Percentiles rank a stretch among this genome's conserved stretches.
Evolutionary conservation across 2,113 vertebrate species (phyloP).

Genomic region (Trematocara nigrifrons): DNA sequence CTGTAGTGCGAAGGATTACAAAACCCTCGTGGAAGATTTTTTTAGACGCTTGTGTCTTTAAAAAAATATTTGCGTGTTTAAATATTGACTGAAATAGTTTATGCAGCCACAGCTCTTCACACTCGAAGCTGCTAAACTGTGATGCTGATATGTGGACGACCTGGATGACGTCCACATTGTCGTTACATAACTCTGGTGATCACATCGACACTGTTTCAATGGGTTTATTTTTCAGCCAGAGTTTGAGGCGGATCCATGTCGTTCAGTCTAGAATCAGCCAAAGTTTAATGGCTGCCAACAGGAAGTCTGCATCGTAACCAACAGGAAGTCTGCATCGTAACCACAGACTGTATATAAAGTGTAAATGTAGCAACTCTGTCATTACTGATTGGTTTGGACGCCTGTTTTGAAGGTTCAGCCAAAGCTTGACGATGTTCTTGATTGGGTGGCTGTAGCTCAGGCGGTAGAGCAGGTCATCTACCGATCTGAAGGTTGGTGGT

Average conservation of each 20-base stretch:
- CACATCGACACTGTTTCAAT: neutral
- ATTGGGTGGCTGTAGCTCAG: too few species aligned
- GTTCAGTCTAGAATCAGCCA: neutral
- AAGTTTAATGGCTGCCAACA: neutral
- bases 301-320: neutral
- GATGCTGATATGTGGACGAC: neutral
- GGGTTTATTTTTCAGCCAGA: neutral
- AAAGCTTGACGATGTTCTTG: neutral
- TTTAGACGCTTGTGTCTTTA: neutral
- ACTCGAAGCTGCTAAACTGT: neutral
- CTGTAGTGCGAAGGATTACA: neutral
- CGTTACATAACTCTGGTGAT: neutral
- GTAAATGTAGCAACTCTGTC: neutral
- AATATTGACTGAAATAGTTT: neutral
- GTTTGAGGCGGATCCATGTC: neutral
- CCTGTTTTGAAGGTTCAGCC: neutral
- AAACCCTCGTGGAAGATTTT: neutral
- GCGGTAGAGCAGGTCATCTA: too few species aligned
- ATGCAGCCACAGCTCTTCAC: accelerated
- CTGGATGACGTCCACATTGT: neutral
- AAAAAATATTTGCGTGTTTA: neutral
- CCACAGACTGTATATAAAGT: neutral
- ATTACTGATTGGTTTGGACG: neutral
- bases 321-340: too few species aligned
- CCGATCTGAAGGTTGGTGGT: too few species aligned